A percentile compares a stretch with the other conserved stretches of the same genome.
phyloP scores from a whole-genome alignment of 2,797 vertebrate species.

The Rhinatrema bivittatum region DNA sequence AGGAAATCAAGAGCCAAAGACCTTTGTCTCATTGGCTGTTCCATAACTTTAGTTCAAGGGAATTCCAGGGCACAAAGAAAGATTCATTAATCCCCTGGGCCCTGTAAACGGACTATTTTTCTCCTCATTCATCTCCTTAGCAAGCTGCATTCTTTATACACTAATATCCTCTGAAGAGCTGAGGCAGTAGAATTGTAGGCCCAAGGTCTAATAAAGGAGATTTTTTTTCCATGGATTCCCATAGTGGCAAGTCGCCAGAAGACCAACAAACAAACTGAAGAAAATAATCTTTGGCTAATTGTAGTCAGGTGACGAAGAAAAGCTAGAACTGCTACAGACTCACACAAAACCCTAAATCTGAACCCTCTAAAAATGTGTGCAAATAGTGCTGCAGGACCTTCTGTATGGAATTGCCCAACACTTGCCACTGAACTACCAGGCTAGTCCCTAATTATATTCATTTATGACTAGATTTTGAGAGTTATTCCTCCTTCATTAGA shows the following conservation, averaged over 20 bases:
- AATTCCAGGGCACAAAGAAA: slow-evolving; percentile 58
- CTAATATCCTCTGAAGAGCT: slow-evolving; percentile 40
- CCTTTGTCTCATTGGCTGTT: slow-evolving; percentile 38
- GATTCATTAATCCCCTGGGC: slow-evolving; percentile 56
- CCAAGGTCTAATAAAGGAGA: slow-evolving; percentile 28
- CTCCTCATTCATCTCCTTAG: slow-evolving; percentile 39
- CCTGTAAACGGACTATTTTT: slow-evolving; percentile 43
- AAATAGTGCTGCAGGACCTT: too few species aligned
- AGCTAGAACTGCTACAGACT: not conserved
- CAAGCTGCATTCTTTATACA: slow-evolving; percentile 33
- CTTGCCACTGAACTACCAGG: too few species aligned
- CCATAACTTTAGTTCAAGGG: slow-evolving; percentile 56
- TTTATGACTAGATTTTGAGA: too few species aligned
- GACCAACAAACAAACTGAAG: slow-evolving; percentile 25
- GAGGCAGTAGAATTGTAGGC: slow-evolving; percentile 38
- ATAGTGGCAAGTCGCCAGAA: slow-evolving; percentile 29
- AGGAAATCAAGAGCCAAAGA: slow-evolving; percentile 30
- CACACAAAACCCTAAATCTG: too few species aligned
- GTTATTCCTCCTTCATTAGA: too few species aligned
- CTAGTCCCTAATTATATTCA: too few species aligned
- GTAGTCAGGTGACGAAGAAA: slow-evolving; percentile 17
- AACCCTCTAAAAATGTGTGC: too few species aligned
- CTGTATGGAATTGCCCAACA: too few species aligned
- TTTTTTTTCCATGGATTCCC: slow-evolving; percentile 18
- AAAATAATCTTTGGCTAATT: slow-evolving; percentile 3